phyloP scores from a whole-genome alignment of 2,888 invertebrate species.

The Bombylius discolor region DNA sequence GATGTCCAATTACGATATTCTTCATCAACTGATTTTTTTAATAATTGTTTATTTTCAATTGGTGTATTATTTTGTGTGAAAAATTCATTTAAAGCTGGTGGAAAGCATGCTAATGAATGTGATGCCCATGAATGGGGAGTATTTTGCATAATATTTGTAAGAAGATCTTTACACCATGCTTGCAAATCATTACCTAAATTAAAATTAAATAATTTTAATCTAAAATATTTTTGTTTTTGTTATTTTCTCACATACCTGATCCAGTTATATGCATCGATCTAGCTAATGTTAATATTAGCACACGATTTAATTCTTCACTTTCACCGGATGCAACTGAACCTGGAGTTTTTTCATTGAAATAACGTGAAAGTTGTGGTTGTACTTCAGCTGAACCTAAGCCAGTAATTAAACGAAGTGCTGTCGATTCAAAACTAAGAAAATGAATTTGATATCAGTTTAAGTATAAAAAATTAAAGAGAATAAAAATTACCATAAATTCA shows the following conservation, averaged over 20 bases:
- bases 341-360: constrained; percentile 75
- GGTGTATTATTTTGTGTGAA: constrained; percentile 73
- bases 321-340: constrained; percentile 69
- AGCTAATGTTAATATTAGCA: constrained; percentile 83
- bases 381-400: constrained; percentile 90
- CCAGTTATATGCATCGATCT: constrained; percentile 90
- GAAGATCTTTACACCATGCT: constrained; percentile 79
- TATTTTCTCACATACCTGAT: constrained; percentile 37
- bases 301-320: constrained; percentile 88
- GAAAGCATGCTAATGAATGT: constrained; percentile 85
- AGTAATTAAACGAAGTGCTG: constrained; percentile 71
- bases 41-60: constrained; percentile 78
- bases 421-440: constrained; percentile 60
- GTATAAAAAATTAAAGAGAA: background rate
- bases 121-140: constrained; percentile 94
- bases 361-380: constrained; percentile 81
- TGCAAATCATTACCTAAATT: constrained; percentile 32
- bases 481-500: constrained; percentile 66
- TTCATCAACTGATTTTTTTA: constrained; percentile 87
- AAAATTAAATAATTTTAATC: no score
- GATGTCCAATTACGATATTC: constrained; percentile 94
- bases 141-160: constrained; percentile 81
- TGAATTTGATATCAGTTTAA: background rate
- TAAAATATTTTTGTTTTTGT: no score
- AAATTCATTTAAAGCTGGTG: constrained; percentile 77